These are phyloP conservation scores for Cygnus atratus DNA, from an alignment of 2,113 vertebrate species.

Conservation along the genomic window DNA sequence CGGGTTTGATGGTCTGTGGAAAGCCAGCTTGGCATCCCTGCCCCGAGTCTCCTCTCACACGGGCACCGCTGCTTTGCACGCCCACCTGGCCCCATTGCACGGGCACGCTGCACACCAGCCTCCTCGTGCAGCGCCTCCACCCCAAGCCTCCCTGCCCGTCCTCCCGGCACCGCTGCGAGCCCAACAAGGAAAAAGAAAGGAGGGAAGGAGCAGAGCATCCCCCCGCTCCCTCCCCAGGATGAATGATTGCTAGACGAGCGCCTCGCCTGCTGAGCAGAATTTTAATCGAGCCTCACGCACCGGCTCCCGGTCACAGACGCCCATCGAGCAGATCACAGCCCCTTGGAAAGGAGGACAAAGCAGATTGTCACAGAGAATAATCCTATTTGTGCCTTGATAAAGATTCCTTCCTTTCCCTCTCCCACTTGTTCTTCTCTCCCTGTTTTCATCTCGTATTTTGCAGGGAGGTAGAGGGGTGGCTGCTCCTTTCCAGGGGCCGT, in stretches of 20 bases:
- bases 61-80: not conserved
- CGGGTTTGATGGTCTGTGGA: not conserved
- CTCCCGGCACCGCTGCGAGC: not conserved
- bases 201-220: not conserved
- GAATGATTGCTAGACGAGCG: not conserved
- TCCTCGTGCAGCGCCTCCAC: not conserved
- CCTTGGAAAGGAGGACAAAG: constrained; percentile 45
- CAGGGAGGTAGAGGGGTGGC: constrained; percentile 44
- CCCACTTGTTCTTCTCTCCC: not conserved
- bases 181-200: not conserved
- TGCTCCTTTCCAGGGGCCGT: constrained; percentile 33
- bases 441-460: not conserved
- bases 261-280: constrained; percentile 57
- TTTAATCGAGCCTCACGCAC: constrained; percentile 1
- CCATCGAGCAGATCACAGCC: constrained; percentile 41
- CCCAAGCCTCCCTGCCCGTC: not conserved
- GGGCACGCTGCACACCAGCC: not conserved
- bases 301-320: not conserved
- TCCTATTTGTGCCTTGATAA: constrained; percentile 53
- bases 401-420: constrained; percentile 44
- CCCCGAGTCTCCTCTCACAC: fast-evolving
- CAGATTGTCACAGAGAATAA: constrained; percentile 53
- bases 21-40: not conserved
- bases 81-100: fast-evolving
- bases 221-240: not conserved